These are phyloP conservation scores for Eulemur rufifrons DNA, from an alignment of 2,113 vertebrate genomes.

Conservation along the genomic window DNA sequence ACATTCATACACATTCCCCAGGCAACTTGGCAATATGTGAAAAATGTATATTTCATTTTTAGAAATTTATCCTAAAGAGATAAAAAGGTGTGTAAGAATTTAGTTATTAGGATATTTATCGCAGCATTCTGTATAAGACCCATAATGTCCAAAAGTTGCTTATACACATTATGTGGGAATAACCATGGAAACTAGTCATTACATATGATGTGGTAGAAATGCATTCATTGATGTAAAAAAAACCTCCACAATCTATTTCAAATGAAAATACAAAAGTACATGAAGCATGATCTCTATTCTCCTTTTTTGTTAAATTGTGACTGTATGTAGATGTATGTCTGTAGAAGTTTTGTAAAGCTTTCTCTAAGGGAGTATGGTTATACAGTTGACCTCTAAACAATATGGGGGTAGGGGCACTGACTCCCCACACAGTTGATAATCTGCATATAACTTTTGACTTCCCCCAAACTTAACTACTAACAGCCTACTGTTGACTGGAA, in stretches of 20 bases:
- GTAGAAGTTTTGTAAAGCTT: background rate
- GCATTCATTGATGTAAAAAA: background rate
- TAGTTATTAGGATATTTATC: background rate
- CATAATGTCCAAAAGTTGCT: background rate
- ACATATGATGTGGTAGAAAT: background rate
- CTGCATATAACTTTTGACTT: background rate
- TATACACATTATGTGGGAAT: background rate
- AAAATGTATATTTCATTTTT: background rate
- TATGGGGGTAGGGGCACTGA: background rate
- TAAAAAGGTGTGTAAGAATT: background rate
- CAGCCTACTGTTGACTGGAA: background rate
- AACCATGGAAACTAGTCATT: background rate
- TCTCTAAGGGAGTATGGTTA: background rate
- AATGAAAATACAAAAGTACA: background rate
- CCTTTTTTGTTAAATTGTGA: background rate
- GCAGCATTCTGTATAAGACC: background rate
- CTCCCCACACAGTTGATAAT: background rate
- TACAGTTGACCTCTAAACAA: background rate
- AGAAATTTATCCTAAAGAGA: conserved; percentile 23
- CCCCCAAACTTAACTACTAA: background rate
- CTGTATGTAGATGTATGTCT: background rate
- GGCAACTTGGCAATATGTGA: background rate
- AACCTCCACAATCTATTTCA: background rate
- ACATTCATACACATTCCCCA: background rate
- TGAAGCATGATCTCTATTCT: background rate